Evolutionary conservation across 2,888 invertebrate genomes (phyloP), one percentile per base, ranked within the genome.

Genomic region (Pedicia rivosa): DNA sequence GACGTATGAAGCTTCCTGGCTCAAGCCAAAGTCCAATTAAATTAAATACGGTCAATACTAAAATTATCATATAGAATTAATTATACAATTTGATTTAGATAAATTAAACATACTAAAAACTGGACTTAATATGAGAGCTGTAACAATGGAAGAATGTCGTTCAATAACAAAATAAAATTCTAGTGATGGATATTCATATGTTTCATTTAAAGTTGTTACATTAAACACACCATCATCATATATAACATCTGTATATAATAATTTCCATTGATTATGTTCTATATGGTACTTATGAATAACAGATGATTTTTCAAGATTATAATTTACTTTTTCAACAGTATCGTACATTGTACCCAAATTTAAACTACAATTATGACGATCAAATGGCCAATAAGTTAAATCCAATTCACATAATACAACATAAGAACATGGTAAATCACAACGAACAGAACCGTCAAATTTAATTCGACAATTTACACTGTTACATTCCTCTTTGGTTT

Each of bases 291-390:
- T 26, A 8, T 38, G 29, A 10, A 36, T 17, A 17, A 38, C 9
- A 8, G 16, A 33, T 5, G 35, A 20, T 19, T 25, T 27, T 4
- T 38, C 31, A 2, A 13, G 5, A 9, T 36, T 31, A 16, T 33
- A 66, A 47, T 72, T 66, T 1, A 78, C 55, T 51, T 76, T 73
- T 54, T 75, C 72, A 1, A 72, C 74, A 4, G 66, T 17, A 16
- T 16, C n/a, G n/a, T n/a, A n/a, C 78, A 77, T 78, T 1, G 77
- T 73, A 9, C 77, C 78, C 43, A 76, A 67, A 25, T 63, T 65
- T 22, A 79, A 44, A 1, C 66, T 63, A 51, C 80, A 80, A 40
- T 68, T 70, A 52, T 78, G 78, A 10, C 50, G 50, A 49, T 79
- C 78, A 46, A 69, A 77, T 0, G 79, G 79, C 72, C 75, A 79